Conservation (phyloP, 1,140 invertebrate genomes). For the Pollicipes pollicipes region DNA sequence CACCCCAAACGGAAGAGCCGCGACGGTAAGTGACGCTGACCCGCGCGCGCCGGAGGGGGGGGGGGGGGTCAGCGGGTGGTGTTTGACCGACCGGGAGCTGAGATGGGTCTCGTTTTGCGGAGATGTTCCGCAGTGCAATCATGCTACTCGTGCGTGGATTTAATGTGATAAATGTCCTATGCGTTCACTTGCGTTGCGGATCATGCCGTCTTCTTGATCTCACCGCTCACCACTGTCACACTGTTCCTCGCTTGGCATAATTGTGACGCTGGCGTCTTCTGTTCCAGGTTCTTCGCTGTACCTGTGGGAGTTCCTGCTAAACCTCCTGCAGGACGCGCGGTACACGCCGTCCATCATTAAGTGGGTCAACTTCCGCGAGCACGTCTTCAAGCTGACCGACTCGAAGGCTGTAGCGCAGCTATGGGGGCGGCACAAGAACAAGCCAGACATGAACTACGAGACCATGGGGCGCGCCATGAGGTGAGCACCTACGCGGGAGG, state of each 20-base stretch:
- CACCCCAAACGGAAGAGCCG: not conserved
- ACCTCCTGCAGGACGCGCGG: constrained; percentile 88
- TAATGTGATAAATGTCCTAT: too few species aligned
- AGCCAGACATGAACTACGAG: constrained; percentile 99
- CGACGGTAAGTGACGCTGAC: not conserved
- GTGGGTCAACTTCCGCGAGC: constrained; percentile 96
- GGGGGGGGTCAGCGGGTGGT: too few species aligned
- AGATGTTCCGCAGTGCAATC: too few species aligned
- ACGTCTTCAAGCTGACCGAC: constrained; percentile 96
- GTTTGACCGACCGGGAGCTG: too few species aligned
- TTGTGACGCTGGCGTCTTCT: not conserved
- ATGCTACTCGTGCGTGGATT: too few species aligned
- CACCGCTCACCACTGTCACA: too few species aligned
- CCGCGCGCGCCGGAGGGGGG: too few species aligned
- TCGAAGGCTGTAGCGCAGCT: constrained; percentile 93
- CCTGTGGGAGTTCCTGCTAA: constrained; percentile 96
- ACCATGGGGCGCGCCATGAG: constrained; percentile 96
- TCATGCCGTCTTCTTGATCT: too few species aligned
- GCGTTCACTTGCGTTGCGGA: too few species aligned
- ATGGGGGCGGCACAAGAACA: constrained; percentile 99
- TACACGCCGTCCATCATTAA: constrained; percentile 98
- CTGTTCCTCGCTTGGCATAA: too few species aligned
- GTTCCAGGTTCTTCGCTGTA: constrained; percentile 74
- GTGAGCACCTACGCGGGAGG: constrained; percentile 25
- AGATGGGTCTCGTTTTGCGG: too few species aligned